A percentile compares a stretch with the other conserved stretches of the same genome.
Evolutionary conservation across 2,888 invertebrate genomes (phyloP).

Genomic region (Hirtodrosophila confusa): DNA sequence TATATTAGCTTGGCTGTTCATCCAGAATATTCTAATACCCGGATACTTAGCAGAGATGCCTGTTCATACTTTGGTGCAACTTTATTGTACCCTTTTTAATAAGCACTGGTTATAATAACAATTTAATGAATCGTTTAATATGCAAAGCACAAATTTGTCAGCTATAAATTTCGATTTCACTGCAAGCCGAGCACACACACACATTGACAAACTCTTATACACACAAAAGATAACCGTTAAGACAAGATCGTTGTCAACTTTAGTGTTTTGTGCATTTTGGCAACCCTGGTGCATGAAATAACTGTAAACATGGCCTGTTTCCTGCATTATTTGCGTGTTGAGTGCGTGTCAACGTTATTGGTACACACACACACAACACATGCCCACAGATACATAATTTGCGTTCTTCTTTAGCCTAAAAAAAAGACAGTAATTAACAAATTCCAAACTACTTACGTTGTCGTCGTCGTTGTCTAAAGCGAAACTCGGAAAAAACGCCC

Average conservation of each 20-base stretch:
- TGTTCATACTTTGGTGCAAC: too few species aligned
- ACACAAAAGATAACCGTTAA: slow-evolving; percentile 49
- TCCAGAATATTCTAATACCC: too few species aligned
- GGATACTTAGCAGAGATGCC: too few species aligned
- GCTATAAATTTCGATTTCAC: slow-evolving; percentile 35
- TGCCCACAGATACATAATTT: slow-evolving; percentile 10
- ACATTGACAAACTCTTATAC: neutral
- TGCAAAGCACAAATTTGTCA: slow-evolving; percentile 31
- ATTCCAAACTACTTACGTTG: slow-evolving; percentile 73
- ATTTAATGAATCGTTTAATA: slow-evolving; percentile 30
- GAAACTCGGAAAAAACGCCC: slow-evolving; percentile 63
- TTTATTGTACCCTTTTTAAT: too few species aligned
- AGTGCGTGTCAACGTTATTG: slow-evolving; percentile 31
- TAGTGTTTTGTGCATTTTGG: slow-evolving; percentile 2
- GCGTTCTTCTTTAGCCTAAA: slow-evolving; percentile 23
- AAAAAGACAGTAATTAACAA: slow-evolving; percentile 51
- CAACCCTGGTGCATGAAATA: slow-evolving; percentile 44
- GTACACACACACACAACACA: slow-evolving; percentile 44
- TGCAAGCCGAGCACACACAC: slow-evolving; percentile 5
- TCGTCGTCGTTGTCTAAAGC: slow-evolving; percentile 78
- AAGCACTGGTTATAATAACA: neutral
- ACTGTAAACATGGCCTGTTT: slow-evolving; percentile 50
- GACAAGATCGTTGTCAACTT: neutral
- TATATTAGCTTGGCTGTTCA: too few species aligned
- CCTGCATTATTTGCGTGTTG: slow-evolving; percentile 9